Conservation (phyloP, 2,888 invertebrate genomes). For the Uropetala carovei region DNA sequence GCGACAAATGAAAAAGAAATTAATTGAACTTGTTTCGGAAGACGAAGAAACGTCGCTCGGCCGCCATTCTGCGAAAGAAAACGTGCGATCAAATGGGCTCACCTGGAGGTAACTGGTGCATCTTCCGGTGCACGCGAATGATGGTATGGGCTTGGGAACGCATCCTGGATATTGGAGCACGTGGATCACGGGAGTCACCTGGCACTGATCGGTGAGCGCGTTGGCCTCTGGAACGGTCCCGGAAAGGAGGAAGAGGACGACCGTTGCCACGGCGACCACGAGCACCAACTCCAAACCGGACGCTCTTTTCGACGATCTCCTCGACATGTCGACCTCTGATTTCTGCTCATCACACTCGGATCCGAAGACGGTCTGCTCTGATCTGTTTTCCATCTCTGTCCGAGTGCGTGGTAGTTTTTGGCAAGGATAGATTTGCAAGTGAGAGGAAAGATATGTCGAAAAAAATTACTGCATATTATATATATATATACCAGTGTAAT, state of each 20-base stretch:
- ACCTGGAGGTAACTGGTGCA: constrained; percentile 96
- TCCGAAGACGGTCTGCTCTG: not conserved
- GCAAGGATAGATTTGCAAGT: not conserved
- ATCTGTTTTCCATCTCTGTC: not conserved
- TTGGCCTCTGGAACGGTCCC: not conserved
- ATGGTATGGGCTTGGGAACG: constrained; percentile 94
- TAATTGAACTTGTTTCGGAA: no score
- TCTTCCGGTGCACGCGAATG: constrained; percentile 93
- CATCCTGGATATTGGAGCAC: constrained; percentile 94
- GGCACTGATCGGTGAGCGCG: constrained; percentile 83
- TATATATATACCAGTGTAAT: no score
- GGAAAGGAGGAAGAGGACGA: not conserved
- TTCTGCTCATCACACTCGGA: not conserved
- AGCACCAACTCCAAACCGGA: not conserved
- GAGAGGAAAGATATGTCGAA: not conserved
- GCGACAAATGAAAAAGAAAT: no score
- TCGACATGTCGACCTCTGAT: not conserved
- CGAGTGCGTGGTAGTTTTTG: no score
- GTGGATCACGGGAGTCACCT: constrained; percentile 94
- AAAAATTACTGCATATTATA: no score
- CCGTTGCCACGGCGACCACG: not conserved
- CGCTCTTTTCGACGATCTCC: not conserved
- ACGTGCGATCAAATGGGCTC: constrained; percentile 68
- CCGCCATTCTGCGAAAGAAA: not conserved
- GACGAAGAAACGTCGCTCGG: not conserved